These are phyloP conservation scores for Drosophila carrolli DNA, from an alignment of 1,140 invertebrate species.

Conservation along the genomic window DNA sequence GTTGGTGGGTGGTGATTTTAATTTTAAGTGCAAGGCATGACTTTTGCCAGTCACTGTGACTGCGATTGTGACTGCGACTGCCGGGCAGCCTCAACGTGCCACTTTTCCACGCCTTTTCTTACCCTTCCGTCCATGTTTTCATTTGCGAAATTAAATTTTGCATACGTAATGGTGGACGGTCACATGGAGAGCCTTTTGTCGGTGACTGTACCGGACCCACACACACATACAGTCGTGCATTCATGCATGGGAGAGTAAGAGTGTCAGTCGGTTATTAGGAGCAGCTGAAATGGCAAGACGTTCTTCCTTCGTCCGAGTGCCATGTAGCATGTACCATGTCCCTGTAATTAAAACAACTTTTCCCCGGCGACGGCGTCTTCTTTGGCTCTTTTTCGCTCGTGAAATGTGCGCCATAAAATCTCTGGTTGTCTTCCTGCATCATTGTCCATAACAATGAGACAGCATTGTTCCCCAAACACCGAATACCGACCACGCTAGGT, in stretches of 20 bases:
- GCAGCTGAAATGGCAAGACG: slow-evolving; percentile 41
- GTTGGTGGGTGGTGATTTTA: slow-evolving; percentile 41
- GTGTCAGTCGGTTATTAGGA: slow-evolving; percentile 48
- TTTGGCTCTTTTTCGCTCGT: slow-evolving; percentile 28
- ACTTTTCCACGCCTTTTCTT: slow-evolving; percentile 12
- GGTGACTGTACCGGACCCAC: slow-evolving; percentile 43
- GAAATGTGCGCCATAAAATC: slow-evolving; percentile 54
- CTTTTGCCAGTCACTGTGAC: slow-evolving; percentile 51
- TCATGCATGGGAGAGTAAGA: slow-evolving; percentile 23
- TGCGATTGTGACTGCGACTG: slow-evolving; percentile 23
- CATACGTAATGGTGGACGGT: slow-evolving; percentile 57
- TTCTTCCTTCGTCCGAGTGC: not conserved
- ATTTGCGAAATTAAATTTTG: slow-evolving; percentile 79
- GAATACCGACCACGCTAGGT: slow-evolving; percentile 15
- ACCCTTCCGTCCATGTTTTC: slow-evolving; percentile 41
- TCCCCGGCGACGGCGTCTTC: slow-evolving; percentile 20
- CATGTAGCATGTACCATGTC: slow-evolving; percentile 14
- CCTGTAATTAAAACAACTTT: slow-evolving; percentile 72
- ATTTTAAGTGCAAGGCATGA: slow-evolving; percentile 61
- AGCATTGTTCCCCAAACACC: slow-evolving; percentile 15
- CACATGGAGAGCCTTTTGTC: slow-evolving; percentile 37
- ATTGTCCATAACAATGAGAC: slow-evolving; percentile 74
- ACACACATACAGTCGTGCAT: slow-evolving; percentile 19
- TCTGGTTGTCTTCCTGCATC: slow-evolving; percentile 50
- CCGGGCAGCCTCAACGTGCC: slow-evolving; percentile 18